These are phyloP conservation scores for Helicoverpa armigera DNA, from an alignment of 1,140 invertebrate genomes.

Conservation along the genomic window DNA sequence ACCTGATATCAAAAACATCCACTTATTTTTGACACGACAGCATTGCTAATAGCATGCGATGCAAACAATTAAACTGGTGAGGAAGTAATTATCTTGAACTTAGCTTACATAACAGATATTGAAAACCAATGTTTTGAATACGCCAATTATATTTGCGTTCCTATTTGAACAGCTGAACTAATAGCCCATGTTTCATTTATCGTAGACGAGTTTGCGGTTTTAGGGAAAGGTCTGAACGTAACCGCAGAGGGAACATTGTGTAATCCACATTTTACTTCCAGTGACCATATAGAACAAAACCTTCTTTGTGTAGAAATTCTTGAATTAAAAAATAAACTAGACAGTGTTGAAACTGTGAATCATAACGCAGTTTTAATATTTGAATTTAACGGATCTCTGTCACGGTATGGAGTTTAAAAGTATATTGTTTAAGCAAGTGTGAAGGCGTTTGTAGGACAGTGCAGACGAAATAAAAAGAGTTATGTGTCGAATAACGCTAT, in stretches of 20 bases:
- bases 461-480: background rate
- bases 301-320: background rate
- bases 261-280: slow-evolving; percentile 2
- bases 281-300: background rate
- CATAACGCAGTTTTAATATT: background rate
- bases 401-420: background rate
- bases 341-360: slow-evolving; percentile 10
- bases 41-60: slow-evolving; percentile 12
- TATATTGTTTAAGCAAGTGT: background rate
- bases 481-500: too few species aligned
- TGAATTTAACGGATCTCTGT: background rate
- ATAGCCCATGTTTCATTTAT: background rate
- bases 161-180: background rate
- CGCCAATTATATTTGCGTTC: slow-evolving; percentile 14
- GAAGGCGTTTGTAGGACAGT: background rate
- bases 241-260: background rate
- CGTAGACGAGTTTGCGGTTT: slow-evolving; percentile 19
- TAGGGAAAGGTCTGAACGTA: background rate
- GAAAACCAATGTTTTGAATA: slow-evolving; percentile 2
- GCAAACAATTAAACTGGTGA: background rate
- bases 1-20: background rate
- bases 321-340: background rate
- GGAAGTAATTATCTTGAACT: background rate
- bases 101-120: background rate
- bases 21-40: background rate